Evolutionary conservation across 2,113 vertebrate genomes (phyloP), one percentile per base, ranked within the genome.

Genomic region (Catagonus wagneri): DNA sequence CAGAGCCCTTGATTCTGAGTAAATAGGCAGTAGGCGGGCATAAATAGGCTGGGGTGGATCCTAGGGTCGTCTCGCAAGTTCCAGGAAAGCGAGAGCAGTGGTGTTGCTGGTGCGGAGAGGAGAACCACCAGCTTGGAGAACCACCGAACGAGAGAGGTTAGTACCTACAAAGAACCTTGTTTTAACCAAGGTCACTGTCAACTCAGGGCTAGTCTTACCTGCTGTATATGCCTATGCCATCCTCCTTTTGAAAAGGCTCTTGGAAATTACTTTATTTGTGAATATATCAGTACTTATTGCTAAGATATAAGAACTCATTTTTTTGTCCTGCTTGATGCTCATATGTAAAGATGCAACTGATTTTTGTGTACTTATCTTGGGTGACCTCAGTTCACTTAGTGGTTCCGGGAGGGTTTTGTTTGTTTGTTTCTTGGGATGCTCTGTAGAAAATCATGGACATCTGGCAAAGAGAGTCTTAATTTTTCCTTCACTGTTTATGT

Each of bases 71-170:
- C 9, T 19, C 3, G 12, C 34, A 23, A 69, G 34, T 60, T 32
- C 14, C 0, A 4, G 8, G 44, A 44, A 27, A 76, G 15, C 15
- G 44, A 52, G 39, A 15, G 15, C 50, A 15, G 8, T 29, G 44
- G 20, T 68, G 66, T 13, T 22, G 8, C 0, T 16, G 6, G 8
- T 22, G 6, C 14, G 44, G 44, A 8, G 3, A 16, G 0, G 6
- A 19, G 78, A 7, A 39, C 13, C 61, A 11, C 1, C 0, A 10
- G 8, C 44, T 68, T 10, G 32, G 34, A 19, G 66, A 71, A 22
- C 11, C 2, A 1, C 2, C 2, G 34, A 15, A 19, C 3, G 22
- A 7, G 3, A 15, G 2, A 93, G 16, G 60, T 89, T 78, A 89
- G 25, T 29, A 44, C 72, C 32, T 32, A 20, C 27, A 52, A 61